Percentiles rank a stretch among this genome's conserved stretches.
Evolutionary conservation across 2,797 vertebrate species (phyloP).

Genomic region (Varecia variegata): DNA sequence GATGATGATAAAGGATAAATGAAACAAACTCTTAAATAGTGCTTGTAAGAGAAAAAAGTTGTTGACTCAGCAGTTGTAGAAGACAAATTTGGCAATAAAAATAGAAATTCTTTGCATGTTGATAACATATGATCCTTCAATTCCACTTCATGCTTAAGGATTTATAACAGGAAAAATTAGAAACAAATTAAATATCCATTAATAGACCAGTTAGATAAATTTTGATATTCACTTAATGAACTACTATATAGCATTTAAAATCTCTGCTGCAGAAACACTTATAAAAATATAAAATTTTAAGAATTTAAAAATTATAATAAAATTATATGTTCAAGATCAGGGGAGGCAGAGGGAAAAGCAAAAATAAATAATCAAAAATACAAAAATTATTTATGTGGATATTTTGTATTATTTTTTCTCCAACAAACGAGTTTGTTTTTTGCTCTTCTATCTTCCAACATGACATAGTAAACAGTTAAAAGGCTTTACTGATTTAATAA

Average conservation of each 20-base stretch:
- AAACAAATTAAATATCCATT: neutral
- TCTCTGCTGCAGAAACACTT: neutral
- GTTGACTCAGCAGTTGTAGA: neutral
- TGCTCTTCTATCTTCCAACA: neutral
- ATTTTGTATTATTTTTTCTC: neutral
- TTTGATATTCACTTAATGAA: neutral
- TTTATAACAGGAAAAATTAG: neutral
- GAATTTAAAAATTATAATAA: neutral
- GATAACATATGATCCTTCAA: neutral
- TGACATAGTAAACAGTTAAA: neutral
- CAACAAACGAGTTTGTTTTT: neutral
- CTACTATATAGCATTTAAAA: neutral
- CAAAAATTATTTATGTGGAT: neutral
- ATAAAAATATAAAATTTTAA: neutral
- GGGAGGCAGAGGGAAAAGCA: neutral
- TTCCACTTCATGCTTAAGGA: neutral
- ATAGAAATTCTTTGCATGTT: neutral
- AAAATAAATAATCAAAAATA: constrained; percentile 2
- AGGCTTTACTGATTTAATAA: neutral
- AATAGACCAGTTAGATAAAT: neutral
- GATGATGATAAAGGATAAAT: neutral
- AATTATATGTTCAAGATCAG: neutral
- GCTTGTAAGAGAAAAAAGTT: neutral
- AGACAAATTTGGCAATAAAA: neutral
- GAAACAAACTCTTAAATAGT: neutral